Evolutionary conservation across 2,113 vertebrate species (phyloP).

Genomic region (Calypte anna): DNA sequence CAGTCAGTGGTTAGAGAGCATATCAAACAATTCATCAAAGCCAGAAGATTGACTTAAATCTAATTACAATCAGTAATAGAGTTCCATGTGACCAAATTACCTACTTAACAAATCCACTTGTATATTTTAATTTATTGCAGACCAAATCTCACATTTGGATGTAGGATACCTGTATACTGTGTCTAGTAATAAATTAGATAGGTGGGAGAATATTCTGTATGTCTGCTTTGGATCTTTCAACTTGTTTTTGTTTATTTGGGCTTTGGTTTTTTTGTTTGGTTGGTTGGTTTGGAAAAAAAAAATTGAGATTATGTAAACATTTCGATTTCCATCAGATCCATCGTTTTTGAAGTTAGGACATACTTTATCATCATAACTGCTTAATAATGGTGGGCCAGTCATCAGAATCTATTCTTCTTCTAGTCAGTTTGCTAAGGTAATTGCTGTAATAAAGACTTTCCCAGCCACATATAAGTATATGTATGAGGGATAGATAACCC

Average conservation of each 20-base stretch:
- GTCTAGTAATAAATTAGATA: background rate
- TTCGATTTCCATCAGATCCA: background rate
- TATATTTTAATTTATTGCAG: background rate
- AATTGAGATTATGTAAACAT: background rate
- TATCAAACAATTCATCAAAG: background rate
- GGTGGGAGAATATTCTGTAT: background rate
- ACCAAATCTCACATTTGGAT: background rate
- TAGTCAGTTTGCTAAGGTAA: background rate
- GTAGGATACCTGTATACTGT: background rate
- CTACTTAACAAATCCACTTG: background rate
- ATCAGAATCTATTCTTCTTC: background rate
- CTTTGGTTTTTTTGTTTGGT: accelerated
- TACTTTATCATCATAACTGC: background rate
- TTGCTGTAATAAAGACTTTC: background rate
- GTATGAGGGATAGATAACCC: background rate
- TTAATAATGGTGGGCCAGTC: background rate
- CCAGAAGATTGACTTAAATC: background rate
- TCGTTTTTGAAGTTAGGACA: background rate
- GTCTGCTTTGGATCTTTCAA: background rate
- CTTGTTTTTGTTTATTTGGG: background rate
- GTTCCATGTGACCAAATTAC: background rate
- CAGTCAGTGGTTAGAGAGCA: background rate
- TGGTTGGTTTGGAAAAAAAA: accelerated
- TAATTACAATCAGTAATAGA: background rate
- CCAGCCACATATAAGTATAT: background rate